phyloP scores from a whole-genome alignment of 2,888 invertebrate species.

The Palloptera scutellata region DNA sequence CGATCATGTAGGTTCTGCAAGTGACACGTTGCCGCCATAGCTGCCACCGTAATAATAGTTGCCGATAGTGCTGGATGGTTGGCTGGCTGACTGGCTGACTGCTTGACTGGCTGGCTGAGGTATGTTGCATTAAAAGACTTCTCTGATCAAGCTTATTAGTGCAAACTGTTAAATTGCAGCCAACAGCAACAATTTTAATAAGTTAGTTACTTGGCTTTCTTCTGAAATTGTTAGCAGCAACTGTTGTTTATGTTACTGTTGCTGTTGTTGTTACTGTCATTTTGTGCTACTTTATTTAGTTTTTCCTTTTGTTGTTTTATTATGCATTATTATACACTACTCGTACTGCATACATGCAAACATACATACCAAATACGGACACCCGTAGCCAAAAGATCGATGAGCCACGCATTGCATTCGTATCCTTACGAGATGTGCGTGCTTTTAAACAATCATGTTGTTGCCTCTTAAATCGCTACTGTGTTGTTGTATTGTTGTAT shows the following conservation, averaged over 20 bases:
- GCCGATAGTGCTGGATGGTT: no score
- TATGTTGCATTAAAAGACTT: neutral
- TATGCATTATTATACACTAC: no score
- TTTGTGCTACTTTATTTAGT: neutral
- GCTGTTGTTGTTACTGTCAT: slow-evolving; percentile 1
- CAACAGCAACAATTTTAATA: no score
- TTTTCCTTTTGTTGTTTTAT: no score
- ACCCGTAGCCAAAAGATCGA: slow-evolving; percentile 17
- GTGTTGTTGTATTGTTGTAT: neutral
- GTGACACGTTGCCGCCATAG: slow-evolving; percentile 20
- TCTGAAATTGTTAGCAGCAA: neutral
- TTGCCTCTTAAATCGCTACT: slow-evolving; percentile 10
- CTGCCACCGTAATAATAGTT: no score
- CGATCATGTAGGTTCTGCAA: slow-evolving; percentile 1
- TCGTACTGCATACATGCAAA: no score
- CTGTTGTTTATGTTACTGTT: neutral
- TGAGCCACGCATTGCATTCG: slow-evolving; percentile 18
- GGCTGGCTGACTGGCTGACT: no score
- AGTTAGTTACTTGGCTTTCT: no score
- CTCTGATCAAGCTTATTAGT: neutral
- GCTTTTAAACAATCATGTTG: slow-evolving; percentile 22
- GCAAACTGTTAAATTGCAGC: no score
- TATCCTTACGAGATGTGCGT: slow-evolving; percentile 20
- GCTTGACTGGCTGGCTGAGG: no score
- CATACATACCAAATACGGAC: neutral